Base-by-base conservation (phyloP, 2,113 vertebrate species). In the Lepisosteus oculatus region DNA sequence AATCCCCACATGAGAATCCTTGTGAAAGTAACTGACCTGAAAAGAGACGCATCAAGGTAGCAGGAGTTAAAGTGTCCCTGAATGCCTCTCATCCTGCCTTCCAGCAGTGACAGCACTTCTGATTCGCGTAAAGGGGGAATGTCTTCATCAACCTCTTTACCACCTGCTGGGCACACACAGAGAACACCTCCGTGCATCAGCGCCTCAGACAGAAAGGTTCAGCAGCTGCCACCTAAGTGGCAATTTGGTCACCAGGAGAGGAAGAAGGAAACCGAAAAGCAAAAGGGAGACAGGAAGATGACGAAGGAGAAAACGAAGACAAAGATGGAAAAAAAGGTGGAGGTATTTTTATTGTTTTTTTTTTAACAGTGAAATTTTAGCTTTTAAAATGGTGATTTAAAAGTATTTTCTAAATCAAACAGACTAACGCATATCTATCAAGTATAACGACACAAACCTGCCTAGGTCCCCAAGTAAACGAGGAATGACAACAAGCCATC, bases 51-150 rank as follows among this genome's bases (percentile, higher is more conserved):
- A 66, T 94, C 92, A 8, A 94, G 84, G 77, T 94, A 94, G 71
- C 92, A 94, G 57, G 93, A 94, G 74, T 94, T 94, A 75, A 86
- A 84, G 70, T 93, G 90, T 15, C 93, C 93, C 75, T 93, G 92
- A 77, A 94, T 93, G 59, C 92, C 93, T 67, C 87, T 93, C 88
- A 92, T 93, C 74, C 61, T 83, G 11, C 93, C 93, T 64, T 88
- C 80, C 12, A 93, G 76, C 77, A 90, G 74, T 45, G 84, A 72
- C 47, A 79, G 65, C 3, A 61, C 90, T 61, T 90, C 68, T 0
- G 83, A 84, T 70, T 93, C 90, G 51, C 79, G 74, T 14, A 91
- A 67, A n/a, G 91, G 89, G 2, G 84, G 80, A 0, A 74, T 75
- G 66, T 89, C 78, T 54, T 86, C 87, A 0, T 73, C 76, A 0